A percentile compares a stretch with the other conserved stretches of the same genome.
phyloP scores from a whole-genome alignment of 2,113 vertebrate genomes.

The Martes martes region DNA sequence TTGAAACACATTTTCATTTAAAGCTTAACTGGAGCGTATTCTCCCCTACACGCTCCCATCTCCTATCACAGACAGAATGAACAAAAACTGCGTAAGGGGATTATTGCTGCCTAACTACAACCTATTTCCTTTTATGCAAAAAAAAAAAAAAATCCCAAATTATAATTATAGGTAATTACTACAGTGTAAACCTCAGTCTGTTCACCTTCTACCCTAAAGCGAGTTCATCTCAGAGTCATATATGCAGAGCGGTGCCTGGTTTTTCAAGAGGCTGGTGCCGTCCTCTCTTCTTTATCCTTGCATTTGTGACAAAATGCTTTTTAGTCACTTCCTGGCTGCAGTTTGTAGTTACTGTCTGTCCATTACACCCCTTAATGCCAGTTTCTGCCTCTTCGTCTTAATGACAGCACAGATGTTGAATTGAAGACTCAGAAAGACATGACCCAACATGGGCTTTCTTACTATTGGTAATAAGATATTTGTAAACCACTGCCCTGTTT shows the following conservation, averaged over 20 bases:
- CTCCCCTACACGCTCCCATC: not conserved
- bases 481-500: not conserved
- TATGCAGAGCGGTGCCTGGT: not conserved
- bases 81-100: conserved; percentile 46
- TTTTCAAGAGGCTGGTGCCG: not conserved
- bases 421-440: conserved; percentile 26
- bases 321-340: not conserved
- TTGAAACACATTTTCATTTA: conserved; percentile 21
- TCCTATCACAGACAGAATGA: conserved; percentile 53
- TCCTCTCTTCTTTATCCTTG: not conserved
- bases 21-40: not conserved
- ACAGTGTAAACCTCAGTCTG: conserved; percentile 37
- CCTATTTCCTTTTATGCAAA: conserved; percentile 71
- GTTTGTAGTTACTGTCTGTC: not conserved
- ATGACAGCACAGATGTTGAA: not conserved
- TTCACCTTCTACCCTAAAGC: conserved; percentile 29
- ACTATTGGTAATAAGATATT: not conserved
- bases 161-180: conserved; percentile 60
- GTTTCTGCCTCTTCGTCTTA: conserved; percentile 30
- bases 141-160: conserved; percentile 63
- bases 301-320: not conserved
- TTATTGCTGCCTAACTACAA: conserved; percentile 68
- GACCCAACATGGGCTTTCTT: not conserved
- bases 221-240: conserved; percentile 24
- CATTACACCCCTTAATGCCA: not conserved